Conservation (phyloP, 2,888 invertebrate genomes). For the Serrognathus titanus region DNA sequence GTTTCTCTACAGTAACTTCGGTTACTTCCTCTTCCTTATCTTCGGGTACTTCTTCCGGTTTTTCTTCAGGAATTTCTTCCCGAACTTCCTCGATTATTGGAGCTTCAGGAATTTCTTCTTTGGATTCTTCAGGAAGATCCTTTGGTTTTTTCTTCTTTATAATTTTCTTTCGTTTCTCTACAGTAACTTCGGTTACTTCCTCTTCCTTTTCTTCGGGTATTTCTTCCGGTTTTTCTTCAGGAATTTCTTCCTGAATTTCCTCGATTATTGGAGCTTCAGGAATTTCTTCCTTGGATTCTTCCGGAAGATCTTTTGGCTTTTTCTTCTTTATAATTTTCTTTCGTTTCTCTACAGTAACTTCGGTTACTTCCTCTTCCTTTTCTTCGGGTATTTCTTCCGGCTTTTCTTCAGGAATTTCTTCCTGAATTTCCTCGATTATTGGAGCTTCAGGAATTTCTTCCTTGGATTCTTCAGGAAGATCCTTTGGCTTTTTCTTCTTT, state of each 20-base stretch:
- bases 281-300: slow-evolving; percentile 6
- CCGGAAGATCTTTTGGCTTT: neutral
- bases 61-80: too few species aligned
- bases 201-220: neutral
- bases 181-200: slow-evolving; percentile 4
- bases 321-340: slow-evolving; percentile 8
- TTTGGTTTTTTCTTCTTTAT: slow-evolving; percentile 10
- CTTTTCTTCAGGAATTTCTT: too few species aligned
- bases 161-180: slow-evolving; percentile 9
- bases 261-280: too few species aligned
- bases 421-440: too few species aligned
- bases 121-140: slow-evolving; percentile 12
- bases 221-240: slow-evolving; percentile 17
- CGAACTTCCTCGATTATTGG: too few species aligned
- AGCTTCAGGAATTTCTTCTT: neutral
- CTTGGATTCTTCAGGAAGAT: slow-evolving; percentile 17
- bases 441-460: slow-evolving; percentile 9
- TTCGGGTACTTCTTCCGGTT: neutral
- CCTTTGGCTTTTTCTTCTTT: slow-evolving; percentile 11
- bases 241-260: slow-evolving; percentile 5
- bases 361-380: neutral
- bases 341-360: slow-evolving; percentile 3
- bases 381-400: slow-evolving; percentile 1
- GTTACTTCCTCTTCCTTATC: slow-evolving; percentile 14
- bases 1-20: slow-evolving; percentile 14